A percentile compares a stretch with the other conserved stretches of the same genome.
phyloP scores from a whole-genome alignment of 2,888 invertebrate species.

The Diarsia mendica region DNA sequence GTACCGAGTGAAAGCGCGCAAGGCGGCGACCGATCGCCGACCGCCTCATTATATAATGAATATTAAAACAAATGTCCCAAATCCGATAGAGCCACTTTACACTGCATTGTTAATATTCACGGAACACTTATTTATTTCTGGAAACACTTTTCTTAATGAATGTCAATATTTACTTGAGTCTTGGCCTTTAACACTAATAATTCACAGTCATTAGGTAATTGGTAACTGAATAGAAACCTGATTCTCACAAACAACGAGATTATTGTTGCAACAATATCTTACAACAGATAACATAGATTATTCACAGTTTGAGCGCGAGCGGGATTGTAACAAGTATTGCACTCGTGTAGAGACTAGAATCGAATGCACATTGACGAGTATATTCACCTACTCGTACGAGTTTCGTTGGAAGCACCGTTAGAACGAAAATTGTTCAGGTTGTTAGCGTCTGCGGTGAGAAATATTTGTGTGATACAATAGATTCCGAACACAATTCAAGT shows the following conservation, averaged over 20 bases:
- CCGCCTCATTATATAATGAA: conserved; percentile 88
- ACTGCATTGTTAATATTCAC: conserved; percentile 73
- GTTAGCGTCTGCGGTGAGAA: conserved; percentile 68
- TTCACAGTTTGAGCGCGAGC: conserved; percentile 45
- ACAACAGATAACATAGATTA: conserved; percentile 61
- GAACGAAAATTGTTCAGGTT: conserved; percentile 72
- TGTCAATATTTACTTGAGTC: conserved; percentile 72
- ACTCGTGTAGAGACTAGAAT: conserved; percentile 62
- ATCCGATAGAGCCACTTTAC: conserved; percentile 78
- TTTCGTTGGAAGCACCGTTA: conserved; percentile 75
- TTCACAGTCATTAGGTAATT: conserved; percentile 69
- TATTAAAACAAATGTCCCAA: conserved; percentile 87
- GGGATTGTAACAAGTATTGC: conserved; percentile 61
- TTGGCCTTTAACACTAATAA: conserved; percentile 64
- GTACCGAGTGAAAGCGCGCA: conserved; percentile 87
- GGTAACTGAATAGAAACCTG: conserved; percentile 64
- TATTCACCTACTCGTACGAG: conserved; percentile 67
- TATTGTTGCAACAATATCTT: conserved; percentile 67
- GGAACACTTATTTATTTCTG: conserved; percentile 50
- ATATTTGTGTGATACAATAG: conserved; percentile 67
- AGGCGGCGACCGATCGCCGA: conserved; percentile 78
- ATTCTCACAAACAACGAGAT: conserved; percentile 72
- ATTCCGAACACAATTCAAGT: conserved; percentile 61
- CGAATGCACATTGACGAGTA: conserved; percentile 58
- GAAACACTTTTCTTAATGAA: conserved; percentile 57